Conservation (phyloP, 2,113 vertebrate genomes). For the Lampris megalopsis region DNA sequence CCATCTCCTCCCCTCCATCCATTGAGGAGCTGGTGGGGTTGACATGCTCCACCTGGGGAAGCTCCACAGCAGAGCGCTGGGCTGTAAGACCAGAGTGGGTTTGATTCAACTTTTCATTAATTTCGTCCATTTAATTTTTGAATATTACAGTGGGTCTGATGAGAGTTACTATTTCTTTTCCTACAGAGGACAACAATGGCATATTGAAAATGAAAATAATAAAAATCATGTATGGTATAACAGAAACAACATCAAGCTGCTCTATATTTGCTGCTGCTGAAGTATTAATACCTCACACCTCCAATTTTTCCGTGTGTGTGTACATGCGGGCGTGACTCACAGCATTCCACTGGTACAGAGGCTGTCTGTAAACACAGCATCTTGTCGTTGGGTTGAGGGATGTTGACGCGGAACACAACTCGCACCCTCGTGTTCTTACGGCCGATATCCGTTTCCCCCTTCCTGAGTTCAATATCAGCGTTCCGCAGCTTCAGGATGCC, state of each 20-base stretch:
- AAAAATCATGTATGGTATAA: no score
- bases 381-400: constrained; percentile 89
- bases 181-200: no score
- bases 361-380: constrained; percentile 90
- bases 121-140: no score
- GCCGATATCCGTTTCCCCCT: constrained; percentile 95
- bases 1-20: constrained; percentile 90
- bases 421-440: constrained; percentile 96
- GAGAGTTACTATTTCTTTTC: no score
- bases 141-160: no score
- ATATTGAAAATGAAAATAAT: no score
- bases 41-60: constrained; percentile 93
- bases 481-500: constrained; percentile 97
- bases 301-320: no score
- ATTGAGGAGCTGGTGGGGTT: constrained; percentile 86
- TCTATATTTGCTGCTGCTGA: no score
- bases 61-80: constrained; percentile 94
- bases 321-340: constrained; percentile 81
- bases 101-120: neutral
- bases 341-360: constrained; percentile 94
- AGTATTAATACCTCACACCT: neutral
- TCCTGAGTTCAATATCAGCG: constrained; percentile 97
- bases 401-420: constrained; percentile 91
- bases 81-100: constrained; percentile 76
- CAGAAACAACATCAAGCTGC: no score